Conservation (phyloP, 2,888 invertebrate genomes). For the Seladonia tumulorum region DNA sequence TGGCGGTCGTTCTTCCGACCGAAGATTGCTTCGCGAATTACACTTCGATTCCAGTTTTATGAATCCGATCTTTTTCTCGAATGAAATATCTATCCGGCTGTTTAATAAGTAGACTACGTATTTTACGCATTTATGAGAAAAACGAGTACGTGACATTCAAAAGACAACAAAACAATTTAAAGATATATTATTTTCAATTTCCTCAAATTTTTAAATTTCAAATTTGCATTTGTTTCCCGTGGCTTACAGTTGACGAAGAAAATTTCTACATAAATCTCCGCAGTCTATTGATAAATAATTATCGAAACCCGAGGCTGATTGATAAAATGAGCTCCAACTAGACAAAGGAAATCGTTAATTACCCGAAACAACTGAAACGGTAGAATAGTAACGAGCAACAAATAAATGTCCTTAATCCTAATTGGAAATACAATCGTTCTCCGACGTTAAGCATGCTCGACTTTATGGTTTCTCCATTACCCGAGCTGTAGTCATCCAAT, state of each 20-base stretch:
- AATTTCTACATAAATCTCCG: not conserved
- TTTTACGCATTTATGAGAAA: not conserved
- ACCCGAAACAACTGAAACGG: not conserved
- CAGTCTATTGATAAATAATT: not conserved
- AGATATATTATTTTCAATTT: not conserved
- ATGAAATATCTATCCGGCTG: not conserved
- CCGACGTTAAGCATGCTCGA: conserved; percentile 12
- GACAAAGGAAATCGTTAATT: not conserved
- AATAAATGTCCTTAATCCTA: not conserved
- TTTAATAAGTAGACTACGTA: not conserved
- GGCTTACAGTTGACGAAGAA: not conserved
- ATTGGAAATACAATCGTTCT: not conserved
- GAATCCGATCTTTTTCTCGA: not conserved
- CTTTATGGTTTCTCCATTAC: conserved; percentile 30
- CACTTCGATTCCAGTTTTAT: not conserved
- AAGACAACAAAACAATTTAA: not conserved
- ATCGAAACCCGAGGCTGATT: not conserved
- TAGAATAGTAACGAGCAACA: not conserved
- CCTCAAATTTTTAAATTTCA: not conserved
- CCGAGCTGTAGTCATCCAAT: conserved; percentile 10
- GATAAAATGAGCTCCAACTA: not conserved
- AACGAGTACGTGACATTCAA: no score
- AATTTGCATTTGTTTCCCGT: not conserved
- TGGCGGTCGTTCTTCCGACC: conserved; percentile 11
- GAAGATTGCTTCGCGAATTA: not conserved